Conservation (phyloP, 2,797 vertebrate species). For the Champsocephalus esox region DNA sequence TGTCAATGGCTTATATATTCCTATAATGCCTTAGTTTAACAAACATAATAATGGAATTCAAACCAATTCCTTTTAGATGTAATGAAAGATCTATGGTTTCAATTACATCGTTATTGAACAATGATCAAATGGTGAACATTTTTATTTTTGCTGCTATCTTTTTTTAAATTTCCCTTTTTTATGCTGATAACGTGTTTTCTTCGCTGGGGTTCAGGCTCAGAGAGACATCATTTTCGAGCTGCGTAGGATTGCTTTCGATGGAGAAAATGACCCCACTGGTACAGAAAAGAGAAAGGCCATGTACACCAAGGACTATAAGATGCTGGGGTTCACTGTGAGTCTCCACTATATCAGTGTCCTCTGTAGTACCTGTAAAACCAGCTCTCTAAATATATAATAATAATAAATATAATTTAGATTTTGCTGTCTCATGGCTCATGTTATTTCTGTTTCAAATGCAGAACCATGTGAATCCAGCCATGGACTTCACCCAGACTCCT, state of each 20-base stretch:
- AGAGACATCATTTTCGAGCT: slow-evolving; percentile 97
- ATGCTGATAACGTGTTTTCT: slow-evolving; percentile 20
- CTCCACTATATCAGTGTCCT: neutral
- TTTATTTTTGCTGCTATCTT: slow-evolving; percentile 22
- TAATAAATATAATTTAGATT: neutral
- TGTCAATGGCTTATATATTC: neutral
- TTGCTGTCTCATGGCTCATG: neutral
- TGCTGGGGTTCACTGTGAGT: slow-evolving; percentile 96
- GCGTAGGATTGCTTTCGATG: slow-evolving; percentile 96
- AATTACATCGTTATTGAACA: slow-evolving; percentile 10
- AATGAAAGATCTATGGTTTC: neutral
- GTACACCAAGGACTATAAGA: slow-evolving; percentile 99
- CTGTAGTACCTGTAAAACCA: neutral
- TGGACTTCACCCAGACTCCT: slow-evolving; percentile 98
- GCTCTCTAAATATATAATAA: neutral
- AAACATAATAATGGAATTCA: neutral
- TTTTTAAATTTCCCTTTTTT: slow-evolving; percentile 6
- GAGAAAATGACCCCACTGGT: slow-evolving; percentile 91
- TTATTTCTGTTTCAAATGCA: slow-evolving; percentile 61
- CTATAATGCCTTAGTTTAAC: neutral
- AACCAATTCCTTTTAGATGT: neutral
- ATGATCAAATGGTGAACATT: neutral
- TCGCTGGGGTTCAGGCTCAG: slow-evolving; percentile 87
- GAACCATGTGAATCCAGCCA: slow-evolving; percentile 96
- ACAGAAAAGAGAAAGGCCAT: slow-evolving; percentile 96